Conservation (phyloP, 2,888 invertebrate genomes). For the Cyrtodaria siliqua region DNA sequence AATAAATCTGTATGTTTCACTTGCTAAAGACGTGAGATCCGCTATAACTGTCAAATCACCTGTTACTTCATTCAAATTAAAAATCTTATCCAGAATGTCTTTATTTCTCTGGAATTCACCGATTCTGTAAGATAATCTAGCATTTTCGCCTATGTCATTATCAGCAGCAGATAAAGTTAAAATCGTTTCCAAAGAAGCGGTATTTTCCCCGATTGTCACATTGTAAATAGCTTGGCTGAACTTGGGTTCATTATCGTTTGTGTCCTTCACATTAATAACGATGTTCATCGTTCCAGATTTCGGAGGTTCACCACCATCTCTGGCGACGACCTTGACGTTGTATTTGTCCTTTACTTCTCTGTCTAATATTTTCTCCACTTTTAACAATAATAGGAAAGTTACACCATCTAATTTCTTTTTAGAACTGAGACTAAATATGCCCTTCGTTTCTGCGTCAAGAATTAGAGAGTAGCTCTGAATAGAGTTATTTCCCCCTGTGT, state of each 20-base stretch:
- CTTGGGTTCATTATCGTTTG: constrained; percentile 68
- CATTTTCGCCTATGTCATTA: constrained; percentile 93
- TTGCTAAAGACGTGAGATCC: constrained; percentile 69
- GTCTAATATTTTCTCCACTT: constrained; percentile 54
- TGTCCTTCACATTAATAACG: constrained; percentile 62
- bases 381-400: constrained; percentile 49
- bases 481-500: constrained; percentile 72
- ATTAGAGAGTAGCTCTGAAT: constrained; percentile 70
- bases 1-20: constrained; percentile 70
- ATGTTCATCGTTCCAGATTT: constrained; percentile 64
- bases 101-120: constrained; percentile 65
- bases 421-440: constrained; percentile 64
- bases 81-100: constrained; percentile 62
- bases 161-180: constrained; percentile 92
- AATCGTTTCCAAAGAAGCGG: constrained; percentile 64
- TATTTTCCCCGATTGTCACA: constrained; percentile 66
- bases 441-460: constrained; percentile 44
- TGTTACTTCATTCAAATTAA: constrained; percentile 69
- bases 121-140: constrained; percentile 86
- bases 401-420: constrained; percentile 43
- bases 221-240: constrained; percentile 59
- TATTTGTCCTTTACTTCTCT: constrained; percentile 62
- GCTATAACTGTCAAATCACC: constrained; percentile 76
- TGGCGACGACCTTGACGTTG: constrained; percentile 59
- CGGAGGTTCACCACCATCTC: constrained; percentile 65